These are phyloP conservation scores for Leptoteleia sp. DNA, from an alignment of 1,140 invertebrate species.

Conservation along the genomic window DNA sequence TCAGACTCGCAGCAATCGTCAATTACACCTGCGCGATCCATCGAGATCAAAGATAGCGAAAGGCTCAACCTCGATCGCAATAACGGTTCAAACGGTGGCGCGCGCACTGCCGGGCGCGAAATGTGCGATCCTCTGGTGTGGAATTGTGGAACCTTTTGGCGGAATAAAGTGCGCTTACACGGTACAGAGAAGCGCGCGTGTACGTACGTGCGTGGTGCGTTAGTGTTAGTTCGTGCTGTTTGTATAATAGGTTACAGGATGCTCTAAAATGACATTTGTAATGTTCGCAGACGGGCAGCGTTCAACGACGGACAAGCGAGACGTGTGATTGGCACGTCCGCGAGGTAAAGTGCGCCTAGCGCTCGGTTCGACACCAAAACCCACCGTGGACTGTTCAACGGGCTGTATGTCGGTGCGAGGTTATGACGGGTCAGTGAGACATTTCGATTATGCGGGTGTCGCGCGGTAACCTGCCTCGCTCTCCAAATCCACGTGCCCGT, in stretches of 20 bases:
- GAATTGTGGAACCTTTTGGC: conserved; percentile 3
- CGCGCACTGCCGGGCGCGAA: conserved; percentile 2
- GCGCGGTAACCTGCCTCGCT: no score
- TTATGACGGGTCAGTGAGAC: conserved; percentile 71
- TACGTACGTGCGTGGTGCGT: conserved; percentile 24
- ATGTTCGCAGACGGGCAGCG: conserved; percentile 69
- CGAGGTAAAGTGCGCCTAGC: conserved; percentile 50
- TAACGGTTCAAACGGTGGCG: no score
- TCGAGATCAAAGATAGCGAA: no score
- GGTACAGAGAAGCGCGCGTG: conserved; percentile 26
- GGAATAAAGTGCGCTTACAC: conserved; percentile 10
- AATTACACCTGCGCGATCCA: no score
- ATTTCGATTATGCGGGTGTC: no score
- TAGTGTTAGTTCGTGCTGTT: conserved; percentile 73
- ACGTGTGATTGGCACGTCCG: conserved; percentile 32
- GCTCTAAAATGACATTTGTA: conserved; percentile 78
- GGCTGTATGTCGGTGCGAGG: conserved; percentile 71
- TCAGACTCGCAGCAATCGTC: no score
- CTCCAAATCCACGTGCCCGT: no score
- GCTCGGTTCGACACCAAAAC: conserved; percentile 3
- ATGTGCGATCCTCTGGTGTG: not conserved
- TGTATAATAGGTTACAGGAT: conserved; percentile 79
- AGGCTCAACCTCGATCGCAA: no score
- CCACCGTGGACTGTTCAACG: conserved; percentile 34
- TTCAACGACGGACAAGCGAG: conserved; percentile 65